These are phyloP conservation scores for Trissolcus brochymenae DNA, from an alignment of 2,888 invertebrate species.

Conservation along the genomic window DNA sequence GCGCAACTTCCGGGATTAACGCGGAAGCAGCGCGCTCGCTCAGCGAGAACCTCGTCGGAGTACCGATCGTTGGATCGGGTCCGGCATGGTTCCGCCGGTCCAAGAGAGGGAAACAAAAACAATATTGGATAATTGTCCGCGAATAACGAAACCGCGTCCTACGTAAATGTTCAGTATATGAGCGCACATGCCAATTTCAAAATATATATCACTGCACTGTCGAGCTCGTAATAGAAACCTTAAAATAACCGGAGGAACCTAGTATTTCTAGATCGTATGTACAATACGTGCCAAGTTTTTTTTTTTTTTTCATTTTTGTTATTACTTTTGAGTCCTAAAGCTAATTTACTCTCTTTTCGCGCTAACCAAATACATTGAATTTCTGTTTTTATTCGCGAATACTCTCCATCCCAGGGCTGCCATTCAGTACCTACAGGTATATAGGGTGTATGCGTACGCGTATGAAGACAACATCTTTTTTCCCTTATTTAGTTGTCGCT, in stretches of 20 bases:
- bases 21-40: neutral
- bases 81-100: conserved; percentile 5
- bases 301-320: neutral
- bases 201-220: conserved; percentile 48
- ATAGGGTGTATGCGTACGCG: conserved; percentile 1
- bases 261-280: conserved; percentile 64
- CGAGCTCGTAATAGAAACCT: conserved; percentile 58
- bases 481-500: conserved; percentile 3
- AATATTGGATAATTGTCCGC: conserved; percentile 31
- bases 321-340: conserved; percentile 52
- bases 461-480: conserved; percentile 3
- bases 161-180: conserved; percentile 19
- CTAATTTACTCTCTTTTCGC: conserved; percentile 52
- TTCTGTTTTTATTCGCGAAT: conserved; percentile 20
- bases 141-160: conserved; percentile 27
- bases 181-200: conserved; percentile 52
- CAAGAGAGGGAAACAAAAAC: conserved; percentile 9
- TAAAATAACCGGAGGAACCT: conserved; percentile 60
- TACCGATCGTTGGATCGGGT: conserved; percentile 13
- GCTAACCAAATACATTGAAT: conserved; percentile 46
- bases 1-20: neutral
- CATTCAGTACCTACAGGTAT: conserved; percentile 9
- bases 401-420: conserved; percentile 41
- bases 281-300: conserved; percentile 65
- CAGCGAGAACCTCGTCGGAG: neutral